Evolutionary conservation across 2,797 vertebrate species (phyloP), one percentile per base, ranked within the genome.

Genomic region (Coregonus sp.): DNA sequence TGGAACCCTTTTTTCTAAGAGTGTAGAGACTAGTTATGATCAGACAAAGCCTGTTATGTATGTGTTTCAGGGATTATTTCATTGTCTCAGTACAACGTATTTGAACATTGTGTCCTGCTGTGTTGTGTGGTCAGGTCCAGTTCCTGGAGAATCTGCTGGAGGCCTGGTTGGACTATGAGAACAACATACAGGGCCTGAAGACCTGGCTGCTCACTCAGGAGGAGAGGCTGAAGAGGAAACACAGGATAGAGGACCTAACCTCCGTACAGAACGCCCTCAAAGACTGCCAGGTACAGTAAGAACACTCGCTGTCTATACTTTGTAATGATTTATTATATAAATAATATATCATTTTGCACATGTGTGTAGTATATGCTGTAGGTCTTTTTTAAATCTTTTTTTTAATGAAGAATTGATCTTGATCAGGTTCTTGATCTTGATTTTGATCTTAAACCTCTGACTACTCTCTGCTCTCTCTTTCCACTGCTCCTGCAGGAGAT

Each of bases 91-190:
- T 73, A 33, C 3, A 5, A 1, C n/a, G 5, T 20, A 9, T 70
- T 11, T 0, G 35, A 67, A 15, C 16, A 33, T 2, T 47, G 40
- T 63, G 20, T 1, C 59, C 59, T 25, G 20, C n/a, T 16, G 0
- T 63, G 75, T 0, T 74, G 37, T 71, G 40, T 51, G 65, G 81
- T 31, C 77, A 99, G 98, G 96, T 98, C 68, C 97, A 97, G 87
- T 75, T 96, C 72, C 89, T 99, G 76, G 97, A 99, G 90, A 82
- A 86, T 79, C 91, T 99, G 50, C 82, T 98, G 81, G 96, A 97
- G 83, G 97, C 95, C 77, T 99, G 98, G 97, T 73, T 95, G 84
- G 97, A 98, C 78, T 97, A 97, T 84, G 98, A 98, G 93, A 96
- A 92, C 78, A 96, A 90, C 0, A 91, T 98, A 4, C 95, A 96